These are phyloP conservation scores for Philantomba maxwellii DNA, from an alignment of 2,113 vertebrate genomes.

Conservation along the genomic window DNA sequence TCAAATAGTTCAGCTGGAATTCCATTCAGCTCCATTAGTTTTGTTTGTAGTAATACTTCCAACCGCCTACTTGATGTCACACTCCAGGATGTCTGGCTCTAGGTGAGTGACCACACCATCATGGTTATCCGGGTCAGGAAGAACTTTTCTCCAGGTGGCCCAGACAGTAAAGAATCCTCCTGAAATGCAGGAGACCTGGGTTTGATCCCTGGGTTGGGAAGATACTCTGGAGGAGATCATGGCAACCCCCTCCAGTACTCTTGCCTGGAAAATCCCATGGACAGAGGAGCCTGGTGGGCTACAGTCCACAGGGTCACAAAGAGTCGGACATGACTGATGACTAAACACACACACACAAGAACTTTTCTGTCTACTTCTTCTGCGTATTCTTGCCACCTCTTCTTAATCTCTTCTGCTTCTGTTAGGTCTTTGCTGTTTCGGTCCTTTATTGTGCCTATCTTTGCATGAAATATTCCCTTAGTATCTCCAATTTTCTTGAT, in stretches of 20 bases:
- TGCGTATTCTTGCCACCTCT: background rate
- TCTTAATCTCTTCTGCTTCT: background rate
- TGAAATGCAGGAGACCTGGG: background rate
- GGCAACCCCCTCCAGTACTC: background rate
- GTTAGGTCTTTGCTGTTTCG: background rate
- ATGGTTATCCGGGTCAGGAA: background rate
- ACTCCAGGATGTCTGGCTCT: background rate
- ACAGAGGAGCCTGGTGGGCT: background rate
- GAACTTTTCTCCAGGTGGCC: background rate
- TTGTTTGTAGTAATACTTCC: background rate
- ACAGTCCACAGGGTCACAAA: background rate
- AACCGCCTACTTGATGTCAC: background rate
- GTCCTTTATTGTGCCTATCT: background rate
- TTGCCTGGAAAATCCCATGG: background rate
- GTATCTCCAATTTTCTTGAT: background rate
- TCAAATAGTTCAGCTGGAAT: background rate
- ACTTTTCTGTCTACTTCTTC: background rate
- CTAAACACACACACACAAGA: background rate
- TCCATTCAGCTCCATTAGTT: background rate
- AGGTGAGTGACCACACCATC: background rate
- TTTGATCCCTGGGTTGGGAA: background rate
- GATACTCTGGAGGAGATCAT: background rate
- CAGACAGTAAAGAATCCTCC: background rate
- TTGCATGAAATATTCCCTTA: background rate
- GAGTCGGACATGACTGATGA: background rate